Conservation (phyloP, 1,140 invertebrate species). For the Brachionus calyciflorus region DNA sequence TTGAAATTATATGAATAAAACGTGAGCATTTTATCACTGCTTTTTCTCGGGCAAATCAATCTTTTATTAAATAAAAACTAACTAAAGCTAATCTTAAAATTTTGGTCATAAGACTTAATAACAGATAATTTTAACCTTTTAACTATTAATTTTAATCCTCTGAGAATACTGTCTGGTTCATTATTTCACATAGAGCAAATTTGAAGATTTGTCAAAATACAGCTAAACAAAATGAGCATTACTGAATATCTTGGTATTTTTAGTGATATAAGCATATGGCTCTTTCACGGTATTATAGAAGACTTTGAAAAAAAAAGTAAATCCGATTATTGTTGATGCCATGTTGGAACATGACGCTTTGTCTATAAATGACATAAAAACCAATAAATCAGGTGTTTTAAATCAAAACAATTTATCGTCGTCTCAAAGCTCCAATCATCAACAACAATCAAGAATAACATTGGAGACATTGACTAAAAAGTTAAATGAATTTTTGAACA, state of each 20-base stretch:
- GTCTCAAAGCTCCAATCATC: background rate
- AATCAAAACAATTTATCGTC: no score
- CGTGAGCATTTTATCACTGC: no score
- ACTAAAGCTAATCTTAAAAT: no score
- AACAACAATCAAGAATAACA: background rate
- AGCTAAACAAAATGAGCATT: constrained; percentile 85
- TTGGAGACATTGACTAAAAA: constrained; percentile 55
- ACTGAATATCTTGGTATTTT: constrained; percentile 79
- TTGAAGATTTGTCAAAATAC: no score
- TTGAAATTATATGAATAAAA: no score
- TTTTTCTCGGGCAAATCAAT: no score
- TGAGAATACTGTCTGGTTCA: no score
- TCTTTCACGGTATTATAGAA: constrained; percentile 71
- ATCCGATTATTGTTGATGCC: constrained; percentile 80
- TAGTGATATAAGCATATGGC: constrained; percentile 80
- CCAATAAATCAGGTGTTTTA: constrained; percentile 56
- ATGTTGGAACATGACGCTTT: constrained; percentile 89
- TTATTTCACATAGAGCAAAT: no score
- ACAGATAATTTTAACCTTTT: no score
- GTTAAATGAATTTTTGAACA: constrained; percentile 67
- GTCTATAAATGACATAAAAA: constrained; percentile 64
- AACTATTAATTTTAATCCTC: no score
- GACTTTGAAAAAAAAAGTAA: constrained; percentile 76
- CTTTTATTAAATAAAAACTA: no score
- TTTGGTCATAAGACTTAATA: no score